phyloP scores from a whole-genome alignment of 2,888 invertebrate species.

The Ligdia adustata region DNA sequence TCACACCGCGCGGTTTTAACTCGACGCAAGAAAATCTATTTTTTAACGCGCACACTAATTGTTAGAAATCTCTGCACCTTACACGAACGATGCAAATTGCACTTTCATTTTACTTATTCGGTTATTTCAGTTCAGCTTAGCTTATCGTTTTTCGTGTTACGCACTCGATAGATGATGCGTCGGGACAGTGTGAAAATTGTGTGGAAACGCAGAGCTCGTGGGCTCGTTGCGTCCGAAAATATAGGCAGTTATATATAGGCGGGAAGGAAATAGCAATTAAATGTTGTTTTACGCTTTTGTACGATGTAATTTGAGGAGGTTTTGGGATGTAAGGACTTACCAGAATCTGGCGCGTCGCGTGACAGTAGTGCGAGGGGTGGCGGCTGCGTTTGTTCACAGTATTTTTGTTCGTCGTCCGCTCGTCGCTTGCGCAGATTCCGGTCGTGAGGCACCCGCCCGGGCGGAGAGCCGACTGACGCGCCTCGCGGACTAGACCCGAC shows the following conservation, averaged over 20 bases:
- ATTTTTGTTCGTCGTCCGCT: conserved; percentile 64
- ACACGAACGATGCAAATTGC: conserved; percentile 44
- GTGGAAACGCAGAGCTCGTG: conserved; percentile 37
- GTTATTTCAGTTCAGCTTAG: conserved; percentile 32
- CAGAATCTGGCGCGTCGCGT: conserved; percentile 79
- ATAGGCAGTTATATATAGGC: conserved; percentile 60
- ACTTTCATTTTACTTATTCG: conserved; percentile 57
- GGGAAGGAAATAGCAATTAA: conserved; percentile 41
- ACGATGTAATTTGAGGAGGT: too few relatives aligned
- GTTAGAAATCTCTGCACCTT: conserved; percentile 54
- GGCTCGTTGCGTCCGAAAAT: conserved; percentile 65
- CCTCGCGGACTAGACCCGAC: too few relatives aligned
- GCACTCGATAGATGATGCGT: conserved; percentile 28
- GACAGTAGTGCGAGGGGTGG: conserved; percentile 57
- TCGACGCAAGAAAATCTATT: conserved; percentile 68
- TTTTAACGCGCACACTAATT: conserved; percentile 62
- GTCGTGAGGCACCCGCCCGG: conserved; percentile 84
- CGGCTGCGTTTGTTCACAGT: conserved; percentile 73
- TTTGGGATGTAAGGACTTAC: conserved; percentile 50
- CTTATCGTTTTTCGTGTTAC: conserved; percentile 36
- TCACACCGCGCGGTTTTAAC: conserved; percentile 44
- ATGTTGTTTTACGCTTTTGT: too few relatives aligned
- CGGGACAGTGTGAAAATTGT: conserved; percentile 43
- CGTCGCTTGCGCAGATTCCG: conserved; percentile 79
- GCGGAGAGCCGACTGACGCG: conserved; percentile 79